Base-by-base conservation (phyloP, 2,888 invertebrate species). In the Lepidocyrtinus sp. region DNA sequence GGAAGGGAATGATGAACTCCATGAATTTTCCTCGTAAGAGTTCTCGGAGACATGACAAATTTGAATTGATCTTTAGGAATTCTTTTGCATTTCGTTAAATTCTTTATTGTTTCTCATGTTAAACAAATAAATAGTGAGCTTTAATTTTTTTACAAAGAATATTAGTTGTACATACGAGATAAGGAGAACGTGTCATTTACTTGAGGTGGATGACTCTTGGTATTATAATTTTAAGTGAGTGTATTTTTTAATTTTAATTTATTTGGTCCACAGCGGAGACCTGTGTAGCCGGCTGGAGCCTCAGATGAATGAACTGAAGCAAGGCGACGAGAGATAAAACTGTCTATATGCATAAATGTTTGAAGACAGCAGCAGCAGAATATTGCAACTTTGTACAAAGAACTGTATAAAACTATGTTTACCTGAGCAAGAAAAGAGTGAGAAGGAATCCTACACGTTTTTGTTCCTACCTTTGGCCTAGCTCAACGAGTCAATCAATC, bases 401-500 rank as follows among this genome's bases (percentile, higher is more conserved):
- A 55, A 55, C 55, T 55, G 2, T 55, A 55, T 17, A 55, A 55
- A 55, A 55, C 55, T 55, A n/a, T 17, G 9, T 55, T 55, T 55
- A 55, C 55, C 55, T 55, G 55, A 55, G 55, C 55, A 55, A 36
- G 55, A 7, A 17, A 55, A 17, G 36, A 36, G 12, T n/a, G n/a
- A 36, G 36, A 36, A 36, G 36, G 12, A n/a, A n/a, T n/a, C n/a
- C n/a, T 36, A 36, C 36, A 55, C 55, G 17, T n/a, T 7, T 17
- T 17, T 7, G 55, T 55, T 55, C 55, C 17, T 55, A 55, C 55
- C 55, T 55, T n/a, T 55, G 55, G 55, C 55, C 55, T 55, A 55
- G 55, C 55, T 55, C 55, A 55, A 55, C 55, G 15, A 55, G 15
- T 55, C 55, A 55, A 55, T 55, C 55, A 55, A 55, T 55, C 55